Conservation (phyloP, 2,797 vertebrate genomes). For the Furcifer pardalis region DNA sequence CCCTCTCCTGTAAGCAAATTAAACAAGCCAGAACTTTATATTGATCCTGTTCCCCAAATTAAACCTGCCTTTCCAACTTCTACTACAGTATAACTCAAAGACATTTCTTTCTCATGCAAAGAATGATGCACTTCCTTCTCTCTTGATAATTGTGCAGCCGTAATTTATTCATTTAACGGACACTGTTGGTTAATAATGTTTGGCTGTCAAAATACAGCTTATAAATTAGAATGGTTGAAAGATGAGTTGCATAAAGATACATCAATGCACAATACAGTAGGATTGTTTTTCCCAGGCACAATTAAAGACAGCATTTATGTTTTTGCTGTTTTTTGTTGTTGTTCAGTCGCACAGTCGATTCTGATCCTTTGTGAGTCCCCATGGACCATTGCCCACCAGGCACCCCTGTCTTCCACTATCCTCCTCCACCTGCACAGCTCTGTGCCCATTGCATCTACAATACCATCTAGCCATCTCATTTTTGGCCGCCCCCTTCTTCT, state of each 20-base stretch:
- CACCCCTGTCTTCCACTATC: too few relatives aligned
- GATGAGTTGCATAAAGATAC: not conserved
- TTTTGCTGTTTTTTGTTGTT: not conserved
- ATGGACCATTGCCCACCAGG: too few relatives aligned
- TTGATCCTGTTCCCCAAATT: not conserved
- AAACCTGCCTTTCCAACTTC: not conserved
- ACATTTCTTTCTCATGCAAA: conserved; percentile 10
- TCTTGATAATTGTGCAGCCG: not conserved
- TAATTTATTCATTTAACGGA: not conserved
- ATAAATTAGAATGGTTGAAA: not conserved
- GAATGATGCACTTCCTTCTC: not conserved
- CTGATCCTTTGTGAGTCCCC: too few relatives aligned
- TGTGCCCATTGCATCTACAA: too few relatives aligned
- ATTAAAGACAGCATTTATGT: not conserved
- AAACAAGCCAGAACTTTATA: not conserved
- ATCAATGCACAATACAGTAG: not conserved
- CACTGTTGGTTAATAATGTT: not conserved
- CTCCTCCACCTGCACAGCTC: too few relatives aligned
- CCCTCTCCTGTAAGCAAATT: not conserved
- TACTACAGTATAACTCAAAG: not conserved
- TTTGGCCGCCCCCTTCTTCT: too few relatives aligned
- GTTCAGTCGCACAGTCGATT: too few relatives aligned
- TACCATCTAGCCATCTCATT: too few relatives aligned
- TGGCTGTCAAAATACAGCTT: too few relatives aligned
- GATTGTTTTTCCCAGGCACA: not conserved